Evolutionary conservation across 1,140 invertebrate genomes (phyloP), one percentile per base, ranked within the genome.

Genomic region (Lepidurus couesii): DNA sequence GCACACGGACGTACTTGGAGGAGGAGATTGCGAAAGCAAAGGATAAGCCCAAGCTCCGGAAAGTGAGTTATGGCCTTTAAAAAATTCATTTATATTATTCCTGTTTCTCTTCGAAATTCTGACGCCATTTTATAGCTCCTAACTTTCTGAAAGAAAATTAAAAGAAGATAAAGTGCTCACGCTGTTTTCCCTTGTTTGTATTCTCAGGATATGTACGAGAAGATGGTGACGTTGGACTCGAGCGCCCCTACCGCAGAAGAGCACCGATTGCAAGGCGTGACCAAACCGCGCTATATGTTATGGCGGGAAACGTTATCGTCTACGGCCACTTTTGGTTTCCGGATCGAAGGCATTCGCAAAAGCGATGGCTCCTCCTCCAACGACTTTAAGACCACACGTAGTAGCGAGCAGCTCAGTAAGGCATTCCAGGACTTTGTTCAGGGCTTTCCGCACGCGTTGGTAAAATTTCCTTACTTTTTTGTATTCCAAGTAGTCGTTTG

Each of bases 291-390:
- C 75, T 98, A 98, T 84, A 98, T 98, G 96, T 93, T 97, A 24
- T 99, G 97, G 95, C 87, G 97, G 74, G 97, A 99, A 86, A 96
- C 95, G 7, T 97, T 98, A 83, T 98, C 95, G 34, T 98, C 96
- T 24, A 98, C 96, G 7, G 92, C 95, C 0, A 95, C 93, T 7
- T 87, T 98, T 42, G 97, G 96, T 76, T 99, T 99, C 86, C 88
- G 97, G 80, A 96, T 99, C 82, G 97, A 99, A 86, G 97, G 96
- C 8, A 93, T 82, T 73, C 82, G 95, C 86, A 92, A 92, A 81
- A 90, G 90, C 73, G 93, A 95, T 83, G 95, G 94, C 45, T 92
- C 90, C 76, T 94, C 94, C 75, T 92, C 92, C 80, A 98, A 97
- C 88, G 95, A 98, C 85, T 98, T 97, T 84, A 98, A 98, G 86